Conservation (phyloP, 2,888 invertebrate genomes). For the Ceriagrion tenellum region DNA sequence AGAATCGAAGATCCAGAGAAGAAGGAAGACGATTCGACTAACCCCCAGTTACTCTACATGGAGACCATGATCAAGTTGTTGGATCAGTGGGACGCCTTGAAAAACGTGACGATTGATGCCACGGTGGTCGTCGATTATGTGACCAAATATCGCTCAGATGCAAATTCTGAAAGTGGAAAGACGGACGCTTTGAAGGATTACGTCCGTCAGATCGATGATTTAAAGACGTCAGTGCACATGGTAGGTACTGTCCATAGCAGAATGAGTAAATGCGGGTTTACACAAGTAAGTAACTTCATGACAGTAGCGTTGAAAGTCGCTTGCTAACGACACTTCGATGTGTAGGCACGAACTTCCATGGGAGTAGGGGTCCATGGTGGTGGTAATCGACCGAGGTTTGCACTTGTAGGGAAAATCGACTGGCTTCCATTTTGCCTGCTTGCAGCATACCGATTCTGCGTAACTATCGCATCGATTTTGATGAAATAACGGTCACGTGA, state of each 20-base stretch:
- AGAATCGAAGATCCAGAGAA: background rate
- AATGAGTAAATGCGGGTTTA: background rate
- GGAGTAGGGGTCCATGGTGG: too few species aligned
- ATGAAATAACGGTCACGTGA: too few species aligned
- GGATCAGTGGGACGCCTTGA: slow-evolving; percentile 35
- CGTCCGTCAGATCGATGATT: background rate
- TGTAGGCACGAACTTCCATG: too few species aligned
- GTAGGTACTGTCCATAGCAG: background rate
- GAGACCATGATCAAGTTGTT: slow-evolving; percentile 31
- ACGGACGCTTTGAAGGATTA: background rate
- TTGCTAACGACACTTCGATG: too few species aligned
- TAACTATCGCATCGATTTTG: too few species aligned
- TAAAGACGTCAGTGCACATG: background rate
- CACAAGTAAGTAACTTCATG: too few species aligned
- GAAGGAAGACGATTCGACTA: background rate
- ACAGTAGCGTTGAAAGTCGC: too few species aligned
- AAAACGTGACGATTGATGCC: background rate
- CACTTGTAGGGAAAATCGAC: too few species aligned
- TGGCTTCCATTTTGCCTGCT: too few species aligned
- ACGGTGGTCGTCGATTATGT: slow-evolving; percentile 36
- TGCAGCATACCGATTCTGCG: too few species aligned
- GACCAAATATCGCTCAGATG: background rate
- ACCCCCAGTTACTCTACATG: background rate
- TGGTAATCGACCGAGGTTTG: too few species aligned
- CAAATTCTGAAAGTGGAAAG: background rate